Base-by-base conservation (phyloP, 2,797 vertebrate genomes). In the Protosalanx chinensis region DNA sequence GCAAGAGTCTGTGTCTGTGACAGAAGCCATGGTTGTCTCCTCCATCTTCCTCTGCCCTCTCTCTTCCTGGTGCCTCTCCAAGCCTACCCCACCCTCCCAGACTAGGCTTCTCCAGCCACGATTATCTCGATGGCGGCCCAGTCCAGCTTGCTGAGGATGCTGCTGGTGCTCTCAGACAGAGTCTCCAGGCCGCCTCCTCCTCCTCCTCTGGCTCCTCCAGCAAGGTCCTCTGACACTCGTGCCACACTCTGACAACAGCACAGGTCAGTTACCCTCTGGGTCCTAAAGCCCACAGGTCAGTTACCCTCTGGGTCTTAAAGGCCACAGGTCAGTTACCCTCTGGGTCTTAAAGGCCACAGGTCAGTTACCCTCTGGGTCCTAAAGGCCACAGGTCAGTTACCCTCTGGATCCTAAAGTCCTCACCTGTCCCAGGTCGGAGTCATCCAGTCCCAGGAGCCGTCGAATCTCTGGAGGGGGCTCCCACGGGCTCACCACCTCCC, bases 101-200 rank as follows among this genome's bases (percentile, higher is more conserved):
- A 46, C 41, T 46, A 46, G 41, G 7, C 41, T 8, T 94, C 90
- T 10, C 83, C 82, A 53, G 94, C 93, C 58, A 94, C 92, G 88
- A 98, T 90, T 64, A 91, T 94, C 57, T 98, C 96, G 0, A 98
- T 76, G 6, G 93, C 94, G 0, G 81, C 90, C 97, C 97, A 98
- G 88, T 99, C 96, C 18, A 98, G 91, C 82, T 92, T 93, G 88
- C 95, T 96, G 69, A 98, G 92, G 74, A 88, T 86, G 79, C 94
- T 96, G 76, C 94, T 88, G 0, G 89, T 92, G 73, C 94, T 95
- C 53, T 91, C 94, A 41, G 95, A 96, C 15, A 90, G 29, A 6
- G 81, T 83, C 30, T 95, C 94, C 6, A 82, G 4, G 76, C 86
- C 84, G 0, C 71, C 67, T 49, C 63, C 65, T 32, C 49, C 65